Evolutionary conservation across 2,888 invertebrate genomes (phyloP), one percentile per base, ranked within the genome.

Genomic region (Campopleginae sp.): DNA sequence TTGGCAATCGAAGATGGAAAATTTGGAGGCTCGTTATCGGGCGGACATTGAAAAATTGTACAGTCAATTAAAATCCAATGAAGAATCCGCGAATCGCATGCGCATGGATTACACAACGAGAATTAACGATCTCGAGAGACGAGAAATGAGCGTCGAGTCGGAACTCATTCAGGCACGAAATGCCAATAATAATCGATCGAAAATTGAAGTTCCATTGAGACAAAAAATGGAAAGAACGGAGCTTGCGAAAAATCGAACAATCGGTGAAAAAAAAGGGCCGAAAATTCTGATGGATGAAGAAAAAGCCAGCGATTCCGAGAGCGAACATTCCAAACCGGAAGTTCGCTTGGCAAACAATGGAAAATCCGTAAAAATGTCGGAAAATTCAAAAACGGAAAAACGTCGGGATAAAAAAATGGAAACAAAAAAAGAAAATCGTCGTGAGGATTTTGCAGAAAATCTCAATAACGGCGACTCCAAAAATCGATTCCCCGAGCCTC

Each of bases 1-100:
- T 84, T 94, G 94, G 94, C 91, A 88, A 82, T 87, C 89, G 0
- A 93, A 92, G 83, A 89, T 94, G n/a, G 91, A 92, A 42, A 88
- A 91, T 19, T 65, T 94, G 31, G 93, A 94, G 81, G 80, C 65
- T 12, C 91, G 92, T 23, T 92, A 93, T 86, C 89, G 85, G 8
- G 85, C 82, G 8, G 94, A 94, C 74, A 91, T 93, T 3, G 92
- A 93, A 31, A 91, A 89, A 79, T 85, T 94, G 6, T 90, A 88
- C 8, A 77, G 76, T 5, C 92, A 93, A 81, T 85, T 94, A 12
- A 92, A 91, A 86, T 33, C 88, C 7, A 92, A 91, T 0, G 92
- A 92, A 80, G 89, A 91, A 79, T 80, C 91, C 7, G 88, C 91
- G 0, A 84, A 89, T 46, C 87, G 78, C 31, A 91, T 91, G 81